Percentiles rank a stretch among this genome's conserved stretches.
phyloP scores from a whole-genome alignment of 2,797 vertebrate species.

The Cyclura pinguis region DNA sequence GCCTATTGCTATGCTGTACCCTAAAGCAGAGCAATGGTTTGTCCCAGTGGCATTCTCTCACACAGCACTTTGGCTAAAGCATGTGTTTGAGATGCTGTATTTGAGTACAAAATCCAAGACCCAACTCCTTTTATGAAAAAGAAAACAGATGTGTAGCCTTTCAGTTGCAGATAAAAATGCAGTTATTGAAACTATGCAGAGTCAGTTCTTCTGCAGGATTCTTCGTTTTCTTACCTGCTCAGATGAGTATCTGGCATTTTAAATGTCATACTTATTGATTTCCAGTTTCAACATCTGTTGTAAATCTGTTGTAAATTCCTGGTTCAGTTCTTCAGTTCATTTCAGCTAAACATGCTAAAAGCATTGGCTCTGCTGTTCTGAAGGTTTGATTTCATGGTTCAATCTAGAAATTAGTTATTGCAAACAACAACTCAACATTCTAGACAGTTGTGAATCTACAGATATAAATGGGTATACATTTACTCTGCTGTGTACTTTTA shows the following conservation, averaged over 20 bases:
- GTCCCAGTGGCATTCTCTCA: slow-evolving; percentile 19
- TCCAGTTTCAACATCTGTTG: not conserved
- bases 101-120: slow-evolving; percentile 20
- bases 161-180: not conserved
- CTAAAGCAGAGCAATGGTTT: not conserved
- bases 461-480: not conserved
- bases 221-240: not conserved
- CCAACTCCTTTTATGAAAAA: slow-evolving; percentile 23
- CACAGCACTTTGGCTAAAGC: slow-evolving; percentile 8
- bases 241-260: slow-evolving; percentile 8
- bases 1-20: not conserved
- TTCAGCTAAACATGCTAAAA: not conserved
- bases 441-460: not conserved
- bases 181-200: not conserved
- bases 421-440: not conserved
- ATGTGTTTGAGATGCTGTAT: slow-evolving; percentile 1
- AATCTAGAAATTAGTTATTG: not conserved
- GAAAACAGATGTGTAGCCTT: slow-evolving; percentile 9
- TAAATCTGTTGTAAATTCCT: not conserved
- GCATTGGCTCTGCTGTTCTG: not conserved
- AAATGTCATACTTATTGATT: slow-evolving; percentile 7
- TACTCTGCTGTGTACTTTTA: not conserved
- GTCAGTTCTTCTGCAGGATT: not conserved
- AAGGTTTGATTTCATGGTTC: not conserved
- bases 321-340: not conserved